Evolutionary conservation across 2,113 vertebrate species (phyloP), one percentile per base, ranked within the genome.

Genomic region (Rhinolophus sinicus): DNA sequence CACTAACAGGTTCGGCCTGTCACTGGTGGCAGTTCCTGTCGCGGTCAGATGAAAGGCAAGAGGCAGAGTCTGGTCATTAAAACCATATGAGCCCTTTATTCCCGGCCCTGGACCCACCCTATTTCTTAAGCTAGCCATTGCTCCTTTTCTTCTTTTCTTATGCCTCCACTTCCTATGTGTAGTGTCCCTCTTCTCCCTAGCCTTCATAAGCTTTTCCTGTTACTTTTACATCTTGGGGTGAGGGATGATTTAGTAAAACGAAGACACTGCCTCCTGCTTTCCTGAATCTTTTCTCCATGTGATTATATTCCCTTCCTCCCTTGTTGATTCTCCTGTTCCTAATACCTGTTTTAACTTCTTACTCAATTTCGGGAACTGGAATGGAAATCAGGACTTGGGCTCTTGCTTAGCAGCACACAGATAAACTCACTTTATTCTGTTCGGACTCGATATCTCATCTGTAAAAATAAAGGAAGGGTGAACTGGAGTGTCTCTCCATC

Each of bases 41-140:
- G 13, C 24, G 15, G 8, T 33, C 82, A 77, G 83, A 94, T 90
- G 44, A 88, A 94, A 97, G 81, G 16, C 70, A 76, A 35, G 33
- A 90, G 38, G 11, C 47, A 88, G 28, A 64, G n/a, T 64, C 21
- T 84, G 54, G 7, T 85, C 82, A 78, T 96, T 90, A 86, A 93
- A 94, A 77, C 77, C 88, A 94, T 40, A 69, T 96, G 96, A 91
- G 3, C 26, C 16, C 26, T 90, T 54, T 56, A 54, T 65, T 90
- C 56, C 52, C 77, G 40, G 72, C 47, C 26, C 60, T 60, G 62
- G 28, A 44, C 18, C 73, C 83, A 56, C 9, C 58, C 28, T 84
- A 56, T 81, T 82, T 91, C 72, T 72, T 62, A 97, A 97, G 58
- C 33, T 88, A 33, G 14, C 35, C 75, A 28, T 89, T 86, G 12